Evolutionary conservation across 2,888 invertebrate species (phyloP).

Genomic region (Notodonta ziczac): DNA sequence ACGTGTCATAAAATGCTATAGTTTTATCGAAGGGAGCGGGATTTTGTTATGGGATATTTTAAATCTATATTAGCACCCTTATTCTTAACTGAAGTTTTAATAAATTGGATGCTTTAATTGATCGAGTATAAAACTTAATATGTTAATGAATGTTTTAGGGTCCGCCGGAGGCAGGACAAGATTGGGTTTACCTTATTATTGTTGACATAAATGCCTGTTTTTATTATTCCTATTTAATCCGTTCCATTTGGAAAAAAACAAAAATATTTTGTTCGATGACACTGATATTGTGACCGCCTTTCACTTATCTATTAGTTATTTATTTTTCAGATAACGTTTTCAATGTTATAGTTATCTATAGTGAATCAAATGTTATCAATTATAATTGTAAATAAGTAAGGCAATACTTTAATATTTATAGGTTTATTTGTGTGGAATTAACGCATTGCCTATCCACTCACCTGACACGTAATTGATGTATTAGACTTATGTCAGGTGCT

Average conservation of each 20-base stretch:
- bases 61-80: too few species aligned
- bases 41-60: too few species aligned
- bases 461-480: background rate
- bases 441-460: background rate
- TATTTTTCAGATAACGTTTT: slow-evolving; percentile 13
- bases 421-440: background rate
- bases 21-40: too few species aligned
- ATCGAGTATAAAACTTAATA: background rate
- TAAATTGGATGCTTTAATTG: too few species aligned
- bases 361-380: background rate
- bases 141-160: background rate
- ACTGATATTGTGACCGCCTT: slow-evolving; percentile 22
- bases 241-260: slow-evolving; percentile 14
- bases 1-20: too few species aligned
- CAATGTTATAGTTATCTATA: background rate
- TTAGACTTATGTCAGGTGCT: too few species aligned
- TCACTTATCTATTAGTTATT: slow-evolving; percentile 18
- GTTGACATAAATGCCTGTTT: slow-evolving; percentile 6
- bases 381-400: background rate
- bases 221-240: slow-evolving; percentile 9
- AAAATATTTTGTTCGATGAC: slow-evolving; percentile 12
- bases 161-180: background rate
- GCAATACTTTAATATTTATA: background rate
- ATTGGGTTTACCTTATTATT: background rate
- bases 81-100: too few species aligned